Evolutionary conservation across 2,797 vertebrate species (phyloP).

Genomic region (Enteromius argenteus): DNA sequence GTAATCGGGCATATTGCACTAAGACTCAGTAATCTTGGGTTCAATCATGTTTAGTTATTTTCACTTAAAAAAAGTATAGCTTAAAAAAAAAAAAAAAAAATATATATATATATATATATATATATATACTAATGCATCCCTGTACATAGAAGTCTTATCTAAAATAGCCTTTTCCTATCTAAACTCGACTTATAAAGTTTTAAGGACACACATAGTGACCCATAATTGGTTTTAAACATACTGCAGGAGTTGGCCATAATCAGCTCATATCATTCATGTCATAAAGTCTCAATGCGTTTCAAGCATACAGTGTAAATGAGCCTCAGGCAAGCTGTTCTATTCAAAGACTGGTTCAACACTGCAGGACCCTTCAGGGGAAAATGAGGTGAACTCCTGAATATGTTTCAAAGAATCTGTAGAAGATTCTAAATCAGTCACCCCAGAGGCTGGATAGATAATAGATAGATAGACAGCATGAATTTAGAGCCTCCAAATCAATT

Average conservation of each 20-base stretch:
- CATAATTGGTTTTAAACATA: constrained; percentile 3
- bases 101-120: neutral
- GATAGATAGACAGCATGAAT: constrained; percentile 6
- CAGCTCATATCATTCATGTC: constrained; percentile 16
- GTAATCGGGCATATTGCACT: neutral
- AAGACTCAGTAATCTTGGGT: neutral
- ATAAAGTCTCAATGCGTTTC: constrained; percentile 7
- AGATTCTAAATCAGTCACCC: constrained; percentile 13
- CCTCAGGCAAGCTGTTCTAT: constrained; percentile 28
- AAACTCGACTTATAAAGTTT: neutral
- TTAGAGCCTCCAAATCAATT: constrained; percentile 25
- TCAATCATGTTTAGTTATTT: neutral
- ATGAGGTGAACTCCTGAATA: constrained; percentile 34
- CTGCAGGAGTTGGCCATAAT: constrained; percentile 3
- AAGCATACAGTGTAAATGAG: constrained; percentile 24
- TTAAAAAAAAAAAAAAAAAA: neutral
- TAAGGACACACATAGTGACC: neutral
- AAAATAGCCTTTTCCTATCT: neutral
- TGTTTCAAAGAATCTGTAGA: constrained; percentile 30
- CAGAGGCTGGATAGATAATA: constrained; percentile 22
- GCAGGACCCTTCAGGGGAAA: constrained; percentile 26
- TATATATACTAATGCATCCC: neutral
- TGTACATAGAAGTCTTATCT: neutral
- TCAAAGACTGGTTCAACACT: constrained; percentile 32
- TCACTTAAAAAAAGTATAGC: neutral